A percentile compares a stretch with the other conserved stretches of the same genome.
These are phyloP conservation scores for Centruroides vittatus DNA, from an alignment of 1,140 invertebrate genomes.

Conservation along the genomic window DNA sequence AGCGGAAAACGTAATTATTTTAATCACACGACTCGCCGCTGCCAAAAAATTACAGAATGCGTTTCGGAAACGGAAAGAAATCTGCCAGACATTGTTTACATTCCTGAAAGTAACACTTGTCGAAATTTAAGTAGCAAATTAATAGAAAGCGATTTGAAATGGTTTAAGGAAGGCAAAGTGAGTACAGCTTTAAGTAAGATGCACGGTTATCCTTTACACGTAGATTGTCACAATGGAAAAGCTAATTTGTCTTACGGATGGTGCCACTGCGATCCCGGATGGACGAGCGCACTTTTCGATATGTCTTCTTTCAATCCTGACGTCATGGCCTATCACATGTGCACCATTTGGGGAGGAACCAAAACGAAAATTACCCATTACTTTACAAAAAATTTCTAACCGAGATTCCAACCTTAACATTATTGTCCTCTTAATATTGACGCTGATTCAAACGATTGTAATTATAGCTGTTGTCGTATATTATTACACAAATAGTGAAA, in stretches of 20 bases:
- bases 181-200: background rate
- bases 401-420: too few species aligned
- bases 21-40: conserved; percentile 28
- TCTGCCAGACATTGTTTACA: background rate
- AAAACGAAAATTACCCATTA: conserved; percentile 24
- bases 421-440: too few species aligned
- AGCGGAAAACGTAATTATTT: conserved; percentile 32
- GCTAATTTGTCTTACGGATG: background rate
- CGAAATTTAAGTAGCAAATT: background rate
- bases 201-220: background rate
- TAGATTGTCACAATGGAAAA: conserved; percentile 11
- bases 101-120: conserved; percentile 1
- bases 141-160: background rate
- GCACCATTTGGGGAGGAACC: conserved; percentile 8
- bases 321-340: conserved; percentile 15
- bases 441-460: too few species aligned
- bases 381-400: too few species aligned
- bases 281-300: conserved; percentile 10
- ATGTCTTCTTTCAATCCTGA: conserved; percentile 7
- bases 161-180: conserved; percentile 6
- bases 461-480: too few species aligned
- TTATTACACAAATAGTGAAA: too few species aligned
- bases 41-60: conserved; percentile 31
- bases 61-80: conserved; percentile 19
- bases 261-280: conserved; percentile 8